Evolutionary conservation across 2,888 invertebrate genomes (phyloP), one percentile per base, ranked within the genome.

Genomic region (Dasysyrphus albostriatus): DNA sequence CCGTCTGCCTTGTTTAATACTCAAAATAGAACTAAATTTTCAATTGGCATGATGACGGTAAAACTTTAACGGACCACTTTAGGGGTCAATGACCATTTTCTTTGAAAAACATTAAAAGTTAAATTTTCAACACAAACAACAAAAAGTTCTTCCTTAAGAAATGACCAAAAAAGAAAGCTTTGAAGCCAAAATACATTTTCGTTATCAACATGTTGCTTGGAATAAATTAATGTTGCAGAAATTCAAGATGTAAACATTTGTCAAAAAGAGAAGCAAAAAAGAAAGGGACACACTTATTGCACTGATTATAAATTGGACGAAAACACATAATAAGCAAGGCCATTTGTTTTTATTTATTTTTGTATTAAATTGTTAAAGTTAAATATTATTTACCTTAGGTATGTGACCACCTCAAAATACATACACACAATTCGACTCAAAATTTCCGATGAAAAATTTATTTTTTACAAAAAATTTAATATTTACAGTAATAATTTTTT

Each of bases 1-100:
- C 83, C 78, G 87, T 83, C 87, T 78, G 87, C 58, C 87, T 72
- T 75, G 83, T 83, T 78, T 59, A 65, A 75, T 79, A 72, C 70
- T 83, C 74, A 54, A 47, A 83, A 65, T 58, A 54, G 65, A 65
- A 87, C 87, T 87, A 78, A 75, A 9, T 9, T 16, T 5, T 7
- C 5, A n/a, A 24, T 51, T 14, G 29, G 6, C 10, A 49, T 4
- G n/a, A 67, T n/a, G 59, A 85, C 87, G 74, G 87, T 87, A 79
- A 51, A 58, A 7, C 5, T n/a, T 59, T 83, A 87, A 87, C 83
- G 87, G 83, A 9, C n/a, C 6, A 6, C 29, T 24, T 12, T 2
- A 12, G 5, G n/a, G 83, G 58, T 87, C 78, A 72, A 32, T 72
- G 87, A 83, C 83, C 83, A 39, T 56, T 42, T 61, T 1, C 1